A percentile compares a stretch with the other conserved stretches of the same genome.
Evolutionary conservation across 1,140 invertebrate genomes (phyloP).

Genomic region (Drosophila bocki): DNA sequence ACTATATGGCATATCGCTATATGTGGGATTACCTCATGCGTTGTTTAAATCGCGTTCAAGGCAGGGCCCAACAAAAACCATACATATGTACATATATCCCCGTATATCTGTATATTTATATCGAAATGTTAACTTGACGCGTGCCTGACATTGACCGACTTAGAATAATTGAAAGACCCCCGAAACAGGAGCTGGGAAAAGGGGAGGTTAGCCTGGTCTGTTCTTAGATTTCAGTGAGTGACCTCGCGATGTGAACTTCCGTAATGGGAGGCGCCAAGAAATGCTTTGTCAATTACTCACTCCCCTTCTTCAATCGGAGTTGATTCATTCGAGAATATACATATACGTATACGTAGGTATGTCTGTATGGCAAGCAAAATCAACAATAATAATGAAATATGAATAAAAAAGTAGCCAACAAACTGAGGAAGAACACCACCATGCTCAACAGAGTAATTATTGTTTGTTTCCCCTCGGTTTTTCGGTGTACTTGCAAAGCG

Average conservation of each 20-base stretch:
- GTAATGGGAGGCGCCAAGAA: conserved; percentile 45
- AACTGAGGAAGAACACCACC: conserved; percentile 4
- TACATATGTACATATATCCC: conserved; percentile 17
- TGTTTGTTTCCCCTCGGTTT: conserved; percentile 6
- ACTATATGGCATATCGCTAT: conserved; percentile 37
- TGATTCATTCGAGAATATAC: conserved; percentile 28
- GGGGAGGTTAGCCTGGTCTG: conserved; percentile 18
- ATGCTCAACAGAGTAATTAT: conserved; percentile 16
- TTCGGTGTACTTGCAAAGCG: conserved; percentile 8
- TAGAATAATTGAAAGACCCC: conserved; percentile 53
- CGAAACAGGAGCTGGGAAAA: conserved; percentile 43
- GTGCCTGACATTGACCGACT: conserved; percentile 71
- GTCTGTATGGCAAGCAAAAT: conserved; percentile 13
- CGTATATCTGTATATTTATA: conserved; percentile 10
- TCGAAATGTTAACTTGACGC: conserved; percentile 47
- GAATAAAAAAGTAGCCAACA: conserved; percentile 25
- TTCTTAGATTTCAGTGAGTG: conserved; percentile 40
- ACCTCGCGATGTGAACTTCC: conserved; percentile 45
- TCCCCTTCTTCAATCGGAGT: conserved; percentile 25
- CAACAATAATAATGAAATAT: conserved; percentile 35
- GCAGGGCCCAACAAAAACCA: conserved; percentile 41
- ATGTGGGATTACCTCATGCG: conserved; percentile 64
- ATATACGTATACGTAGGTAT: neutral
- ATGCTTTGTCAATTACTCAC: conserved; percentile 47
- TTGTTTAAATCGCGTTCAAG: conserved; percentile 57